Base-by-base conservation (phyloP, 2,797 vertebrate genomes). In the Anabas testudineus region DNA sequence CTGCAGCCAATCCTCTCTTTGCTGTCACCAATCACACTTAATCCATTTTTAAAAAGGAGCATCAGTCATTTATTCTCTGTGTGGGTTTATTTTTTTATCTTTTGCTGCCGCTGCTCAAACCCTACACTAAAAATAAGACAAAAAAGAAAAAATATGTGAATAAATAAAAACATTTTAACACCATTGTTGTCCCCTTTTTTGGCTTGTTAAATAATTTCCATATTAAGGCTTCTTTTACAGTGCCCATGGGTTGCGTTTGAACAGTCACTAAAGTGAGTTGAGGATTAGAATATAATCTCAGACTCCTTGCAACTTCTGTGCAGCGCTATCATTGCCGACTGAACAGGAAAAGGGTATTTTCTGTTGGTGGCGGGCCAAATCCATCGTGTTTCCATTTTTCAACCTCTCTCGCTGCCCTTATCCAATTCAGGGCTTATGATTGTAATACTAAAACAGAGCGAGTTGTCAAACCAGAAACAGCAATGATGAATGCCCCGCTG, bases 401-500 rank as follows among this genome's bases (percentile, higher is more conserved):
- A 82, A 73, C 87, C 73, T 82, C 84, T 86, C 74, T 68, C 21
- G 70, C 84, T 78, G 80, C 89, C 84, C 83, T 90, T 87, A 90
- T 91, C 88, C 87, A 88, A 86, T 89, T 82, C 88, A 70, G 67
- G 78, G 83, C 79, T 90, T 88, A 90, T 88, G 91, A 91, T 90
- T 91, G 90, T 91, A 90, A 91, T 87, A 90, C 85, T 91, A 90
- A 91, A 91, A 91, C 90, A 90, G 87, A 90, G 81, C 81, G 73
- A 89, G 65, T 80, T 91, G 90, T 92, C 91, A 92, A 68, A 78
- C 7, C 81, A 79, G 82, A 88, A 88, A 85, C 83, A 43, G 83
- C 84, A 4, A 84, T 93, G 90, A 91, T 90, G 87, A 90, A 92
- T 91, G 88, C 83, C 74, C 77, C 70, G 18, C 81, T 85, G 84